Conservation (phyloP, 2,113 vertebrate species). For the Bubo scandiacus region DNA sequence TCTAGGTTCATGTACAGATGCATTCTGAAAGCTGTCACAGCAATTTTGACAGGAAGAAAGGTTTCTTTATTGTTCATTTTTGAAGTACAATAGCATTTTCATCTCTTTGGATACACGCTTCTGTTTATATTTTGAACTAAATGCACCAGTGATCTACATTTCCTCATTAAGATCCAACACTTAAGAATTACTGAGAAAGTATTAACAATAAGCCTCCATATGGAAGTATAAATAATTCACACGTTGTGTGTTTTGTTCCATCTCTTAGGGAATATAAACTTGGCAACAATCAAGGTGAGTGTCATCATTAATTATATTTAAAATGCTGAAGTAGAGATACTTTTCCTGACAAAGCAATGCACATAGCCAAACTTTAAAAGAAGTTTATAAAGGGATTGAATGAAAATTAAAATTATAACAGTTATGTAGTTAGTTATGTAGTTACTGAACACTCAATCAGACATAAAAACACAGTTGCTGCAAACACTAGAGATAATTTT, state of each 20-base stretch:
- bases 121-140: conserved; percentile 34
- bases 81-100: not conserved
- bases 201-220: conserved; percentile 36
- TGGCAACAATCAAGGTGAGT: conserved; percentile 14
- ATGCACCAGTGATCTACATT: not conserved
- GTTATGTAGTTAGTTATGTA: not conserved
- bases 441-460: not conserved
- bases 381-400: not conserved
- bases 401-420: conserved; percentile 16
- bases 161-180: conserved; percentile 17
- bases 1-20: not conserved
- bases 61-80: conserved; percentile 28
- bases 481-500: not conserved
- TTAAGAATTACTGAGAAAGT: conserved; percentile 47
- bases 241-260: not conserved
- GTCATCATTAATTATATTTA: conserved; percentile 19
- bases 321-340: conserved; percentile 9
- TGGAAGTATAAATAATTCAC: conserved; percentile 61
- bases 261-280: conserved; percentile 28
- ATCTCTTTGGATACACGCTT: not conserved
- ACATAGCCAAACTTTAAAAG: not conserved
- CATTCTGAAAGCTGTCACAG: conserved; percentile 38
- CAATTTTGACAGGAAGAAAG: conserved; percentile 17
- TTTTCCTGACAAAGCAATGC: conserved; percentile 19
- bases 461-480: not conserved